Evolutionary conservation across 2,888 invertebrate species (phyloP).

Genomic region (Cheilosia impressa): DNA sequence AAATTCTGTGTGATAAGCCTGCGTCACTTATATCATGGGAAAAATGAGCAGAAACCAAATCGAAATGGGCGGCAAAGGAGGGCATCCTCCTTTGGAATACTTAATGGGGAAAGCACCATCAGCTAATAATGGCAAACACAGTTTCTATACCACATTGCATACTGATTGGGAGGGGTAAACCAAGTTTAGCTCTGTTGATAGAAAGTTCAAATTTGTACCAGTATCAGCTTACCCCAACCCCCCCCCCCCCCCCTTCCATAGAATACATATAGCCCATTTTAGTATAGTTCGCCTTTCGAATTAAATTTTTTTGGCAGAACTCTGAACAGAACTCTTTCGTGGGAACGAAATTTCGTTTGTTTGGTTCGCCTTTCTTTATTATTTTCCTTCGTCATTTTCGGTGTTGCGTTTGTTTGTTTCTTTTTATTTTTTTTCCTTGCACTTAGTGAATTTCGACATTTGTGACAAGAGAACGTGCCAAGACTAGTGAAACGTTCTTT

Average conservation of each 20-base stretch:
- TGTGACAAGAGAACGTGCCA: constrained; percentile 71
- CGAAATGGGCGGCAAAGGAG: constrained; percentile 21
- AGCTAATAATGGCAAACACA: constrained; percentile 55
- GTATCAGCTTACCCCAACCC: background rate
- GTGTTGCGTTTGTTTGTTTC: constrained; percentile 6
- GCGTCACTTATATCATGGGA: constrained; percentile 27
- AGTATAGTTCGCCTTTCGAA: constrained; percentile 23
- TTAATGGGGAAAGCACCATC: constrained; percentile 51
- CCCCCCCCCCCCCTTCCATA: background rate
- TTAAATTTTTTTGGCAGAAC: constrained; percentile 1
- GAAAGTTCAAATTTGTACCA: constrained; percentile 49
- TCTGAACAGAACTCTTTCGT: constrained; percentile 6
- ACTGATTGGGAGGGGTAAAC: background rate
- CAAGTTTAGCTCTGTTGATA: constrained; percentile 1
- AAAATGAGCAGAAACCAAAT: constrained; percentile 10
- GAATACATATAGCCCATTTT: background rate
- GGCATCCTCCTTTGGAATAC: constrained; percentile 44
- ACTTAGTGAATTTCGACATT: constrained; percentile 66
- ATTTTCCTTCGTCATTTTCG: background rate
- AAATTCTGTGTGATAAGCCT: constrained; percentile 50
- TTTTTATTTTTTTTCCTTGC: constrained; percentile 19
- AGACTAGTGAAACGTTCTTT: constrained; percentile 48
- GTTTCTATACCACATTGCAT: constrained; percentile 21
- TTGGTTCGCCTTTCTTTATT: constrained; percentile 45
- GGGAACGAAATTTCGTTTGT: constrained; percentile 49